Conservation (phyloP, 2,888 invertebrate genomes). For the Myathropa florea region DNA sequence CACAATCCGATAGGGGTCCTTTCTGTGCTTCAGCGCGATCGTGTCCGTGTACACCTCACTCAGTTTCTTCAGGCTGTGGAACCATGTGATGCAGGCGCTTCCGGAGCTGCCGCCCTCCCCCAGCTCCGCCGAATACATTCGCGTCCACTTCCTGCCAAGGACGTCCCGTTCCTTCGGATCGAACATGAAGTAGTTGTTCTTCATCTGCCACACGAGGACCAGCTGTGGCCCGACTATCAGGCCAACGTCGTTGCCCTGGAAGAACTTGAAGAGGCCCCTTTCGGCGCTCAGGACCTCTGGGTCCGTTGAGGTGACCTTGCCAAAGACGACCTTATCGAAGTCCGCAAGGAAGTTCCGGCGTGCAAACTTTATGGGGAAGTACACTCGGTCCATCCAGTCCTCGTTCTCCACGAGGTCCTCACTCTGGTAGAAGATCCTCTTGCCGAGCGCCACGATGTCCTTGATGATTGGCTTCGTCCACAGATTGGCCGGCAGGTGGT, state of each 20-base stretch:
- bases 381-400: conserved; percentile 54
- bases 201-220: conserved; percentile 80
- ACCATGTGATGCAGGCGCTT: conserved; percentile 80
- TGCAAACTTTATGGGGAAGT: conserved; percentile 43
- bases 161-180: conserved; percentile 80
- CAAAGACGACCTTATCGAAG: conserved; percentile 75
- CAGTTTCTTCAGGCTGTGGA: conserved; percentile 76
- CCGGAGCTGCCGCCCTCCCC: conserved; percentile 72
- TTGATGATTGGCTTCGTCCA: conserved; percentile 79
- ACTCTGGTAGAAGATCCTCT: conserved; percentile 75
- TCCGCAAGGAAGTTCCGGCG: conserved; percentile 3
- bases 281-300: conserved; percentile 76
- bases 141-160: conserved; percentile 72
- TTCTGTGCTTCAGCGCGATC: conserved; percentile 74
- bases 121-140: conserved; percentile 44
- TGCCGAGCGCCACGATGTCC: conserved; percentile 78
- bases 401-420: conserved; percentile 42
- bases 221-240: conserved; percentile 79
- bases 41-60: conserved; percentile 79
- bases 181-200: conserved; percentile 80
- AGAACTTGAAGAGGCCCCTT: conserved; percentile 77
- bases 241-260: conserved; percentile 77
- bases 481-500: conserved; percentile 76
- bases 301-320: conserved; percentile 76
- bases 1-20: conserved; percentile 77